Conservation (phyloP, 2,797 vertebrate species). For the Urosaurus nigricauda region DNA sequence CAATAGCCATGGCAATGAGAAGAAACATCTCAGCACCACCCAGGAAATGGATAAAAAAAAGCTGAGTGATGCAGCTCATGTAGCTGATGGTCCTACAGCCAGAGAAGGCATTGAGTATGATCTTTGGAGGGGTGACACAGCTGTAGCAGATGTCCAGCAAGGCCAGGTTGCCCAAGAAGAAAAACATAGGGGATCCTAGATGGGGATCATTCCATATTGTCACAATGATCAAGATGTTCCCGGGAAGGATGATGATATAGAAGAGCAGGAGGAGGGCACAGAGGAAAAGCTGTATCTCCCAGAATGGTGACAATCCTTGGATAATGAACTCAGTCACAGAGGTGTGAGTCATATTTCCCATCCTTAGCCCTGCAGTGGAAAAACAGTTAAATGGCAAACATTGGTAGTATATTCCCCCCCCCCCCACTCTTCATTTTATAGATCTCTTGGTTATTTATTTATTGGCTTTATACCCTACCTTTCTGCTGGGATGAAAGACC, state of each 20-base stretch:
- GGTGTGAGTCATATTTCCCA: not conserved
- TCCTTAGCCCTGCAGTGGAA: conserved; percentile 30
- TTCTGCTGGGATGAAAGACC: too few species aligned
- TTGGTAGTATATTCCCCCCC: too few species aligned
- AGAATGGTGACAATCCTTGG: not conserved
- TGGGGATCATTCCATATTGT: conserved; percentile 6
- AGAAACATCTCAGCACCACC: conserved; percentile 66
- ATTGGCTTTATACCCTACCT: too few species aligned
- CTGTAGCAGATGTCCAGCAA: conserved; percentile 66
- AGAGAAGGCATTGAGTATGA: conserved; percentile 64
- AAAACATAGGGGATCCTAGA: conserved; percentile 65
- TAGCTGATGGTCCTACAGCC: conserved; percentile 61
- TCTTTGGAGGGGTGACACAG: conserved; percentile 63
- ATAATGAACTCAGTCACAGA: not conserved
- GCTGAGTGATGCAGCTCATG: conserved; percentile 60
- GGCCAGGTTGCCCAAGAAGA: conserved; percentile 67
- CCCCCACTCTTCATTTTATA: not conserved
- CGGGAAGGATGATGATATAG: conserved; percentile 5
- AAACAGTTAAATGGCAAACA: not conserved
- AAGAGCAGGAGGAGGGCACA: conserved; percentile 1
- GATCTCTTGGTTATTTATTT: not conserved
- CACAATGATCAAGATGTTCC: conserved; percentile 20
- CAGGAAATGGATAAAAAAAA: conserved; percentile 70
- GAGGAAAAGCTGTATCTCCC: conserved; percentile 5
- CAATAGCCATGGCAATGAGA: conserved; percentile 59